Evolutionary conservation across 2,888 invertebrate species (phyloP), one percentile per base, ranked within the genome.

Genomic region (Leptinotarsa haldemani): DNA sequence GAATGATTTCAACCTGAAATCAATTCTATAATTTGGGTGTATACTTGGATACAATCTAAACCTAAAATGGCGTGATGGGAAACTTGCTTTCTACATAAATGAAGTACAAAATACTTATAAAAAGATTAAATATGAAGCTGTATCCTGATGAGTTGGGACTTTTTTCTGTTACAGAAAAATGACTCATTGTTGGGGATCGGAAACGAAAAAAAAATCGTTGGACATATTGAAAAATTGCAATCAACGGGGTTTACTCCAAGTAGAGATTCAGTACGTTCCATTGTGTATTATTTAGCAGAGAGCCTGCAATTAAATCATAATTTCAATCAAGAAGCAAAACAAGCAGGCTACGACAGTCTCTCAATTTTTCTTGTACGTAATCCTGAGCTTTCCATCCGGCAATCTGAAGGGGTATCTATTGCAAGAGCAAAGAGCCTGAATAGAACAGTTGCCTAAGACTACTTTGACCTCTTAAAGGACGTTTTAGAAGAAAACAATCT

Each of bases 11-110:
- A 30, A 30, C 7, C 5, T 30, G 7, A 30, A 1, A 30, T 30
- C 5, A 30, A 30, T 30, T 30, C 30, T 30, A 30, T 30, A 50
- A 50, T 5, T n/a, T 50, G 16, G n/a, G 50, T 50, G n/a, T n/a
- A 50, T 50, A 50, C 50, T 50, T 50, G 50, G 50, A n/a, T 50
- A 13, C 50, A n/a, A 50, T 50, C n/a, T n/a, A n/a, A 50, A n/a
- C 50, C 50, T 50, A n/a, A 50, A 50, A 50, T 50, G 16, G 50
- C 13, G 50, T 16, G 50, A 15, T n/a, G 50, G 50, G 4, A 50
- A 30, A 5, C 30, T 30, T 30, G 30, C 30, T 30, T 7, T 30
- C 30, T 30, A 1, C 30, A 30, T 30, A 7, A 7, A 30, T 30
- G 7, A 30, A 30, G 7, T 30, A 30, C 30, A 30, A 30, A 30